phyloP scores from a whole-genome alignment of 2,888 invertebrate species.

The Athalia circularis region DNA sequence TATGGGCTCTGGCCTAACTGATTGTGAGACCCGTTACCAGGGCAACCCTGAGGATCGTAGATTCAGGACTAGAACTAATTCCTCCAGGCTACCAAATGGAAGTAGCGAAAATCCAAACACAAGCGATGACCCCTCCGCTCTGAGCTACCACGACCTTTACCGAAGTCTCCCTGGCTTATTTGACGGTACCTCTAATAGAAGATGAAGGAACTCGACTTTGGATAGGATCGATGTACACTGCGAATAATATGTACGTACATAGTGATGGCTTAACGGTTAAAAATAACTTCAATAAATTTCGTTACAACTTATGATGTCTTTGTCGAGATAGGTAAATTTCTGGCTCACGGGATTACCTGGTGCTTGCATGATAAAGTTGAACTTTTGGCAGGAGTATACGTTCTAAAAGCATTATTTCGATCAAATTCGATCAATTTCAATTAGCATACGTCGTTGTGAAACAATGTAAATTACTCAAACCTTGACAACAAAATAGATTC shows the following conservation, averaged over 20 bases:
- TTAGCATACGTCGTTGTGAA: too few species aligned
- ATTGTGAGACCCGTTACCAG: slow-evolving; percentile 2
- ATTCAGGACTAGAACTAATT: slow-evolving; percentile 29
- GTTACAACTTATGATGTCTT: neutral
- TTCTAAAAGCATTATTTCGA: too few species aligned
- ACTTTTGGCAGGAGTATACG: neutral
- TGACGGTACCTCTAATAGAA: neutral
- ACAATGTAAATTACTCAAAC: neutral
- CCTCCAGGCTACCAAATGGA: slow-evolving; percentile 29
- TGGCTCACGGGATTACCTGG: too few species aligned
- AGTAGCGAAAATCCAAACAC: slow-evolving; percentile 35
- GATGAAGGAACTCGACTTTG: slow-evolving; percentile 31
- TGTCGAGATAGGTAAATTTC: too few species aligned
- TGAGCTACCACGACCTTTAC: slow-evolving; percentile 7
- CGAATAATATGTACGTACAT: neutral
- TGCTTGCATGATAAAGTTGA: neutral
- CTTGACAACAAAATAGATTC: slow-evolving; percentile 9
- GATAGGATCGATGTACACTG: slow-evolving; percentile 32
- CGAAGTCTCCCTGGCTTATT: slow-evolving; percentile 14
- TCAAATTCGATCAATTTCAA: too few species aligned
- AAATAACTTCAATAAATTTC: neutral
- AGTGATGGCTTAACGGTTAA: neutral
- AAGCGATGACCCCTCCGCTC: slow-evolving; percentile 14
- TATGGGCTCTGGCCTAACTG: neutral
- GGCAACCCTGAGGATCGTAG: slow-evolving; percentile 8